These are phyloP conservation scores for Cephus pygmeus DNA, from an alignment of 2,888 invertebrate species.

Conservation along the genomic window DNA sequence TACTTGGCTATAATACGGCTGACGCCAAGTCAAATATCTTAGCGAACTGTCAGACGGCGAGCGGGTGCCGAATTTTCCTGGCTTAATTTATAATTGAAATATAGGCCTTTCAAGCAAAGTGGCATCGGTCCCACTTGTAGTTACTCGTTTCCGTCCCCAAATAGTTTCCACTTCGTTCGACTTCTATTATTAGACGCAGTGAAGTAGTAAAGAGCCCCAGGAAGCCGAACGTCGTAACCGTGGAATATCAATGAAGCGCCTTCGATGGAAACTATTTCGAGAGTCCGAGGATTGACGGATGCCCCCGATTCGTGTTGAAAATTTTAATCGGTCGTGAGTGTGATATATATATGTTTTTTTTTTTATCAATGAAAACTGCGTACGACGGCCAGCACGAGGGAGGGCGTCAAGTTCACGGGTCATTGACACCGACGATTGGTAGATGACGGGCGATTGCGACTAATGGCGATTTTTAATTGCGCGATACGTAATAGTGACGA, in stretches of 20 bases:
- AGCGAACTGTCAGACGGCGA: background rate
- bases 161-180: slow-evolving; percentile 1
- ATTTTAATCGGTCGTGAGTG: background rate
- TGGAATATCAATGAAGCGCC: background rate
- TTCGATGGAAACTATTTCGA: background rate
- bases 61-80: no score
- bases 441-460: background rate
- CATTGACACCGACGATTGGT: background rate
- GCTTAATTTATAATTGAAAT: background rate
- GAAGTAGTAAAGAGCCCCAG: background rate
- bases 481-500: no score
- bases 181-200: background rate
- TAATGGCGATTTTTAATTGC: background rate
- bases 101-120: background rate
- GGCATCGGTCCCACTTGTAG: background rate
- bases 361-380: background rate
- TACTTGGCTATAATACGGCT: background rate
- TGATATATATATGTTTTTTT: background rate
- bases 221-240: background rate
- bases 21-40: background rate
- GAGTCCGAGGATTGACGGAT: background rate
- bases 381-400: background rate
- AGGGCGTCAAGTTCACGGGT: background rate
- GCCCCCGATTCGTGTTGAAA: background rate
- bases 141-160: background rate